Conservation (phyloP, 2,888 invertebrate species). For the Hypselothyrea guttata region DNA sequence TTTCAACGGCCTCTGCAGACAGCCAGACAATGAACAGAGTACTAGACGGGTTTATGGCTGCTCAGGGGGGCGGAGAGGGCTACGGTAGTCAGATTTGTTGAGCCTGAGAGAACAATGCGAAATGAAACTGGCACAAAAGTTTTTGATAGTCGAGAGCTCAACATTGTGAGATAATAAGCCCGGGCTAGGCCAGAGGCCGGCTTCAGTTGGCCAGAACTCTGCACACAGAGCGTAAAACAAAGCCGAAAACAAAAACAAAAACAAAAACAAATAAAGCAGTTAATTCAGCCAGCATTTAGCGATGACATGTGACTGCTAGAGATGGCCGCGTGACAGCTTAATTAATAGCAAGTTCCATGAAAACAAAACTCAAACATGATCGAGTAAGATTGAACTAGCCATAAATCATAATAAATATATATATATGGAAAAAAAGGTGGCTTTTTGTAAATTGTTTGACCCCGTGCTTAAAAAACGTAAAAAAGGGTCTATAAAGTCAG, state of each 20-base stretch:
- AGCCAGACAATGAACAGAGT: constrained; percentile 19
- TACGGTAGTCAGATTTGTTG: constrained; percentile 19
- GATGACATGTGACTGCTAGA: constrained; percentile 21
- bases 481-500: no score
- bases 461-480: no score
- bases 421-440: no score
- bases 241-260: neutral
- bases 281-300: constrained; percentile 28
- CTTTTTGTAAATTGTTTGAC: no score
- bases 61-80: neutral
- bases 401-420: no score
- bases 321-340: constrained; percentile 28
- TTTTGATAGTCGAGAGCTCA: constrained; percentile 24
- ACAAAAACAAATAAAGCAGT: constrained; percentile 2
- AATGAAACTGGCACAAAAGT: constrained; percentile 61
- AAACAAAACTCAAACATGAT: neutral
- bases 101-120: constrained; percentile 55
- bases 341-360: neutral
- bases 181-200: constrained; percentile 20
- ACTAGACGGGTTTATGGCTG: neutral
- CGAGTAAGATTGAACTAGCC: neutral
- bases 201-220: constrained; percentile 32
- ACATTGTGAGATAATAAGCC: constrained; percentile 54
- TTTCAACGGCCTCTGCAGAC: constrained; percentile 22
- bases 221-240: constrained; percentile 14